Evolutionary conservation across 2,113 vertebrate species (phyloP).

Genomic region (Suncus etruscus): DNA sequence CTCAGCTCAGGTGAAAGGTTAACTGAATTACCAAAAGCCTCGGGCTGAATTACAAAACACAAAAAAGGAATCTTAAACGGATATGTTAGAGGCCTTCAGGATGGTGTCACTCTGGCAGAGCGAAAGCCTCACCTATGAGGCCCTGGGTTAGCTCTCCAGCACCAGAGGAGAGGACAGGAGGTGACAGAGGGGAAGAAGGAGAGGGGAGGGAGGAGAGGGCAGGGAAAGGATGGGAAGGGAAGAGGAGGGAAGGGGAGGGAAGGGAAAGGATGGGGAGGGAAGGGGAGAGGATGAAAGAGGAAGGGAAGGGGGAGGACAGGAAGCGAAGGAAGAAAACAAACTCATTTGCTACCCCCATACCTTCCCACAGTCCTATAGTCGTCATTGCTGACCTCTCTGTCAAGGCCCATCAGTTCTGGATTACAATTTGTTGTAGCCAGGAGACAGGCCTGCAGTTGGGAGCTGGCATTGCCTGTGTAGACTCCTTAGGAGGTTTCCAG

Average conservation of each 20-base stretch:
- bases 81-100: not conserved
- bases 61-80: slow-evolving; percentile 8
- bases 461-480: not conserved
- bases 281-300: too few species aligned
- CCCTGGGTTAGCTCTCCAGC: too few species aligned
- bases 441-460: not conserved
- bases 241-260: too few species aligned
- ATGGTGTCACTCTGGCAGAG: too few species aligned
- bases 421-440: not conserved
- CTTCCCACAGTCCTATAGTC: not conserved
- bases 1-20: not conserved
- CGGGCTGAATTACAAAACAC: not conserved
- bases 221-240: not conserved
- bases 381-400: fast-evolving
- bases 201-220: too few species aligned
- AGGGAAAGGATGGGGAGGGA: too few species aligned
- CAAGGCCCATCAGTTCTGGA: too few species aligned
- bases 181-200: too few species aligned
- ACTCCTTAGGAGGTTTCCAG: not conserved
- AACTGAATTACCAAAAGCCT: not conserved
- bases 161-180: too few species aligned
- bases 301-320: too few species aligned
- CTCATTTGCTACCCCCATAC: not conserved
- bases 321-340: not conserved
- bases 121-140: too few species aligned